A percentile compares a stretch with the other conserved stretches of the same genome.
Evolutionary conservation across 64 coral and sea anemone species (phyloP).

Genomic region (Montipora foliosa): DNA sequence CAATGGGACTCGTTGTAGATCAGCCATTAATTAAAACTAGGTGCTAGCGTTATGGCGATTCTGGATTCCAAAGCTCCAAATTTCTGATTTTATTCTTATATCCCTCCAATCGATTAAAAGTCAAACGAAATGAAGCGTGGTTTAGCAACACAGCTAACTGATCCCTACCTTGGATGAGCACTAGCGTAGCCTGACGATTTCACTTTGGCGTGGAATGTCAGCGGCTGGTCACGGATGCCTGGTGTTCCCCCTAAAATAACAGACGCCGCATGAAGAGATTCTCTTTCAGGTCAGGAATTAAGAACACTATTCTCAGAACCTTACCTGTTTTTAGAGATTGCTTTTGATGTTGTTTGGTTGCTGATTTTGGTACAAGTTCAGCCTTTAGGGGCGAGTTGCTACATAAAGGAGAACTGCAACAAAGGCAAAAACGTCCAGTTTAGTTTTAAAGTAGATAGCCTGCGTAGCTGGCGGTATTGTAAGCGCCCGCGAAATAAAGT

Average conservation of each 20-base stretch:
- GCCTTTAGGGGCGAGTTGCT: constrained; percentile 92
- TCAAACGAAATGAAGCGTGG: no score
- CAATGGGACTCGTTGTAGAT: no score
- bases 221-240: constrained; percentile 70
- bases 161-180: constrained; percentile 74
- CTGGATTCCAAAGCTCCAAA: no score
- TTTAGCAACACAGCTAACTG: no score
- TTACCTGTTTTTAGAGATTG: constrained; percentile 47
- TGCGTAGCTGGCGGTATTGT: no score
- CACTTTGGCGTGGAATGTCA: constrained; percentile 95
- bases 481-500: no score
- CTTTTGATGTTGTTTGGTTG: constrained; percentile 44
- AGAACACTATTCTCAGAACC: background rate
- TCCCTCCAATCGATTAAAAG: no score
- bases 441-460: background rate
- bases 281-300: background rate
- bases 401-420: constrained; percentile 74
- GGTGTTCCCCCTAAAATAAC: constrained; percentile 21
- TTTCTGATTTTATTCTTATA: no score
- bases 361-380: constrained; percentile 79
- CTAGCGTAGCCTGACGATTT: constrained; percentile 92
- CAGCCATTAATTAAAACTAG: no score
- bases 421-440: background rate
- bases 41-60: no score
- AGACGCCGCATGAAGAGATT: background rate